Evolutionary conservation across 2,113 vertebrate genomes (phyloP).

Genomic region (Eulemur rufifrons): DNA sequence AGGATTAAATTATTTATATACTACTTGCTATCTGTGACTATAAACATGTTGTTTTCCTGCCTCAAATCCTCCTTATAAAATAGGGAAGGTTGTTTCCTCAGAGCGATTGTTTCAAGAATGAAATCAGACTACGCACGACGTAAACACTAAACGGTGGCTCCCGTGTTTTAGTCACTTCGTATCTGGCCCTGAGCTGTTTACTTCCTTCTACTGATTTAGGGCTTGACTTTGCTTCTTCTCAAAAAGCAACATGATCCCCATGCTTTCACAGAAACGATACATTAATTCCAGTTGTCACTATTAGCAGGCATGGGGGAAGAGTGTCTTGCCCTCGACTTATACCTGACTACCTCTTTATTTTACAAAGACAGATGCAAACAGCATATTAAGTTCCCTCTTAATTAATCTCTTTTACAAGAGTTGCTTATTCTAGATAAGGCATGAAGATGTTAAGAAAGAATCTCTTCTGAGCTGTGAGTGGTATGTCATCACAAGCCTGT

Average conservation of each 20-base stretch:
- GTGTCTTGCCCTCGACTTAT: neutral
- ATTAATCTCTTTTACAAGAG: neutral
- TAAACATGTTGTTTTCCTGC: neutral
- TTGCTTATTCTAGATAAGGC: neutral
- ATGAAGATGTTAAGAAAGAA: neutral
- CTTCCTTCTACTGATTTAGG: neutral
- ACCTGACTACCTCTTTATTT: neutral
- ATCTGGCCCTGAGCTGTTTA: neutral
- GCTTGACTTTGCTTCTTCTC: neutral
- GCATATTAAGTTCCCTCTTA: neutral
- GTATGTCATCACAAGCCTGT: neutral
- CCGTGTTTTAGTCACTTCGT: neutral
- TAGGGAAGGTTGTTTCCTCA: neutral
- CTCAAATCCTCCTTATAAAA: neutral
- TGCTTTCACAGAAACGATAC: neutral
- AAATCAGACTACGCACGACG: accelerated
- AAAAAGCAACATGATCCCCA: neutral
- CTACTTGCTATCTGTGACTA: neutral
- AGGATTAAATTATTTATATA: neutral
- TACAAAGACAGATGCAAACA: neutral
- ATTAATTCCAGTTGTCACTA: neutral
- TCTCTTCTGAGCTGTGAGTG: neutral
- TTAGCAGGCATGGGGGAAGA: neutral
- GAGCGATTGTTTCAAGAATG: neutral
- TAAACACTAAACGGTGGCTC: neutral